Base-by-base conservation (phyloP, 92 coral and sea anemone species). In the Porites lobata region DNA sequence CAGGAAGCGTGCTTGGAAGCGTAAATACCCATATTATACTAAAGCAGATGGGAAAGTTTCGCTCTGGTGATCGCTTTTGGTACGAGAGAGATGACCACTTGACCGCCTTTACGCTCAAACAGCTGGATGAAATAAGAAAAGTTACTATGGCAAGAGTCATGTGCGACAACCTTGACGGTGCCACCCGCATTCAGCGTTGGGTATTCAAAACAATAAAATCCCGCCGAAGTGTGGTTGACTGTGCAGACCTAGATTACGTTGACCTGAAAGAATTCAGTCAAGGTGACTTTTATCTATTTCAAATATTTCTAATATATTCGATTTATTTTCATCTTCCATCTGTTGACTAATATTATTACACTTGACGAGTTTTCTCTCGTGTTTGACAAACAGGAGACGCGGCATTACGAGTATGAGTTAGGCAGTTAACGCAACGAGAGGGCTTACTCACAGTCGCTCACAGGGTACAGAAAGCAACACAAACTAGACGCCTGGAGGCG, bases 41-140 rank as follows among this genome's bases (percentile, higher is more conserved):
- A 7, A 20, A 79, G 68, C 65, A 75, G 26, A 70, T 79, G 14
- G 59, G 21, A 19, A 20, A 62, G 13, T 74, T 79, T 38, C 69
- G 90, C 32, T 50, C 19, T 50, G 90, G 80, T 8, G 90, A 87
- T 38, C 86, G 85, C 29, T 87, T 70, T 52, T 87, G 90, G 90
- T 79, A 87, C 26, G 90, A 87, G 61, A 86, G 77, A 24, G 22
- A 56, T 22, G 57, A 50, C 29, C 14, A 7, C 3, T n/a, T 50
- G 10, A 43, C 76, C 12, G 90, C 61, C 29, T 77, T 86, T 50
- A 86, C 50, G 2, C 0, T 10, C 4, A 9, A 3, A 0, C 90
- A 86, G 58, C 59, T 86, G 53, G 15, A 7, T 21, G 26, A 78
- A 61, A 21, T 86, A 66, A 72, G 84, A 50, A 80, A 66, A 15